These are phyloP conservation scores for Drosophila jambulina DNA, from an alignment of 1,140 invertebrate species.

Conservation along the genomic window DNA sequence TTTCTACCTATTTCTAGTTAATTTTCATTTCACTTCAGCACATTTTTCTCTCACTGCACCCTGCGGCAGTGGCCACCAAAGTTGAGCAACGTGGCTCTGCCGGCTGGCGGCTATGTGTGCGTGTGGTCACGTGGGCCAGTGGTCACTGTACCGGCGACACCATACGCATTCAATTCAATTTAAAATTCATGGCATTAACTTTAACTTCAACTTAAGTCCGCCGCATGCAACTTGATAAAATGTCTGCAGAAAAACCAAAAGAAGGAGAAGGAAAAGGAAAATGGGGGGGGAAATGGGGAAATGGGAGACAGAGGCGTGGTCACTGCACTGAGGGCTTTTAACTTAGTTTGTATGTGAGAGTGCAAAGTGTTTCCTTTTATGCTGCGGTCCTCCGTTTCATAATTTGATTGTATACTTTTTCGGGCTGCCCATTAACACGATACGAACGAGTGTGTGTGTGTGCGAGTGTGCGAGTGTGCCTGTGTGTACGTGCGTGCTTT, in stretches of 20 bases:
- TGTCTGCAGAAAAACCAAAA: conserved; percentile 37
- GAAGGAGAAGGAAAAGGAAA: background rate
- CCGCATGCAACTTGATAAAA: conserved; percentile 79
- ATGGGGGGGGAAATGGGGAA: background rate
- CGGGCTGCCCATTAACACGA: conserved; percentile 70
- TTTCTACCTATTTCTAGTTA: background rate
- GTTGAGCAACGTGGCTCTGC: conserved; percentile 20
- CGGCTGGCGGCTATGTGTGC: background rate
- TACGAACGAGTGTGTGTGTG: conserved; percentile 15
- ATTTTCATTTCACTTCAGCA: background rate
- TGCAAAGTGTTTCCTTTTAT: conserved; percentile 43
- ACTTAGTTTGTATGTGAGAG: conserved; percentile 59
- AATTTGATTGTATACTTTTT: conserved; percentile 80
- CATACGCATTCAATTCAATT: conserved; percentile 83
- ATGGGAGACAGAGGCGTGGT: conserved; percentile 1
- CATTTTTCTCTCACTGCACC: background rate
- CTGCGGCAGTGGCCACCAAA: background rate
- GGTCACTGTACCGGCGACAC: conserved; percentile 51
- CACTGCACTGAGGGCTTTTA: conserved; percentile 62
- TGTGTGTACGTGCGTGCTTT: conserved; percentile 36
- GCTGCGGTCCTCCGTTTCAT: conserved; percentile 60
- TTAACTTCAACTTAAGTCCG: conserved; percentile 81
- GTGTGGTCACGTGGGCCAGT: conserved; percentile 18
- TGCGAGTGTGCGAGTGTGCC: background rate
- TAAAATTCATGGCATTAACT: conserved; percentile 83